Percentiles rank a stretch among this genome's conserved stretches.
Evolutionary conservation across 2,113 vertebrate species (phyloP).

Genomic region (Maccullochella peelii): DNA sequence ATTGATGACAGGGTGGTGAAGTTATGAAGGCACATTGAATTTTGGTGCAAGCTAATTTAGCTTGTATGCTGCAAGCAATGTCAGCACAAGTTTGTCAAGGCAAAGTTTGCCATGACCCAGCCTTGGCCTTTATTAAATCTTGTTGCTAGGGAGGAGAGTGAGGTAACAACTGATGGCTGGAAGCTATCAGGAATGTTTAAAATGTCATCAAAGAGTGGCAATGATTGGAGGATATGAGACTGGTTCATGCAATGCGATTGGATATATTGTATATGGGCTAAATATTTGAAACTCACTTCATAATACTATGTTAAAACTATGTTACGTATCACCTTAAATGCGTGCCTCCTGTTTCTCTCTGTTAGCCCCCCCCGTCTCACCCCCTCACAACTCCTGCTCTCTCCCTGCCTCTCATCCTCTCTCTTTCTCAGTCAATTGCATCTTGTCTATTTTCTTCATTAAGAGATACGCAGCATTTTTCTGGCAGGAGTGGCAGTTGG

Average conservation of each 20-base stretch:
- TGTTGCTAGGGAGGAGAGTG: constrained; percentile 20
- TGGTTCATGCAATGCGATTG: constrained; percentile 1
- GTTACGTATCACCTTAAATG: not conserved
- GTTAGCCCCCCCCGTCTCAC: not conserved
- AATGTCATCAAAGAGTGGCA: constrained; percentile 30
- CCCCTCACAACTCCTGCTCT: not conserved
- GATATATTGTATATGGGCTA: not conserved
- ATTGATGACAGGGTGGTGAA: constrained; percentile 48
- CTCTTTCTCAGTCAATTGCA: constrained; percentile 65
- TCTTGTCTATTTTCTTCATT: constrained; percentile 78
- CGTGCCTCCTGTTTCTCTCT: not conserved
- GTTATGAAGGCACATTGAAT: constrained; percentile 35
- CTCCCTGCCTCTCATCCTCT: constrained; percentile 32
- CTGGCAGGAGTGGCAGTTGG: constrained; percentile 76
- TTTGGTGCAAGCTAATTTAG: constrained; percentile 49
- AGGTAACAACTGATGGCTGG: constrained; percentile 6
- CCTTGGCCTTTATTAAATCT: constrained; percentile 31
- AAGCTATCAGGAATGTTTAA: constrained; percentile 37
- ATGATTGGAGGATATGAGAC: constrained; percentile 20
- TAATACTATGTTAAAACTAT: constrained; percentile 13
- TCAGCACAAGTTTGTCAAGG: constrained; percentile 52
- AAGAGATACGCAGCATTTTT: constrained; percentile 75
- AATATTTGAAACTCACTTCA: not conserved
- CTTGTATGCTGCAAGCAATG: constrained; percentile 43
- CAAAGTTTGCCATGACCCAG: constrained; percentile 37